Evolutionary conservation across 1,140 invertebrate species (phyloP), one percentile per base, ranked within the genome.

Genomic region (Drosophila gunungcola): DNA sequence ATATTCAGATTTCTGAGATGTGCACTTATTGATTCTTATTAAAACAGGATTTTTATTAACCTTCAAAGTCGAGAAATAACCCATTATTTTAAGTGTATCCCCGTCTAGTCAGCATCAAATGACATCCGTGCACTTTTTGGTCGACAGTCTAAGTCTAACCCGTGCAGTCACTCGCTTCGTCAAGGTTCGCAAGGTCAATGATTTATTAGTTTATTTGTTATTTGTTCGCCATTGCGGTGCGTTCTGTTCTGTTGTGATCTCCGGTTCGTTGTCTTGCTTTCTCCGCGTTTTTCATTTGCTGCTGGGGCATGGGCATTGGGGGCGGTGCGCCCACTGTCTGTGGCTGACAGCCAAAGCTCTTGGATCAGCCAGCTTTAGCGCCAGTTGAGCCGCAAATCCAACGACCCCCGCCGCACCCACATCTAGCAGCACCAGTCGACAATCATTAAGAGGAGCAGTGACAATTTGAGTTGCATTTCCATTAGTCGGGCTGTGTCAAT

Each of bases 121-220:
- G 69, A 36, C 70, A 65, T 57, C 57, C 51, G 41, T 53, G 53
- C 53, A 48, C 21, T 36, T 76, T 65, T 63, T 58, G 45, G 51
- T 54, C 21, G 65, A 72, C 36, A 13, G 29, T 32, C 29, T 7
- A 32, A 32, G 4, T 51, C 36, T 43, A 39, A 60, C 34, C 56
- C 41, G 58, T 53, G 42, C 48, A 61, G 61, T 53, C 41, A 41
- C 25, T 55, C 65, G 42, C 68, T 73, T 73, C 70, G 80, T 78
- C 80, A 88, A 88, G 80, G 84, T 89, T 88, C 84, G 43, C 85
- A 88, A 88, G 84, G 84, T 88, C 84, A 88, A 89, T 88, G 84
- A 78, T 88, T 88, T 89, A 89, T 84, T 88, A 89, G 77, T 80
- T 80, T 84, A 80, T 49, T 65, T 67, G 54, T 80, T 84, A 80